phyloP scores from a whole-genome alignment of 1,140 invertebrate genomes.

The Frieseomelitta varia region DNA sequence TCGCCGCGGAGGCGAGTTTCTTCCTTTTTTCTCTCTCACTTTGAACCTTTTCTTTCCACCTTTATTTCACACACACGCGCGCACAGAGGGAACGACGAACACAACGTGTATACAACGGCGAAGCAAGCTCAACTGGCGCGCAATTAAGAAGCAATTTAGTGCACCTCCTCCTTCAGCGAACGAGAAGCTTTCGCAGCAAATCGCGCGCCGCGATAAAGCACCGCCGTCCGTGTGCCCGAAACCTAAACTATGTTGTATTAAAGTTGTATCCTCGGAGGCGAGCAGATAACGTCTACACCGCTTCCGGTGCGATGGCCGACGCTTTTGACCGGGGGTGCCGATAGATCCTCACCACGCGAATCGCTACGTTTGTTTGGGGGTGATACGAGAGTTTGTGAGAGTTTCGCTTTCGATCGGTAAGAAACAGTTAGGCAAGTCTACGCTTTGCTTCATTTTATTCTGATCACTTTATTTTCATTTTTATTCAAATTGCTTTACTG shows the following conservation, averaged over 20 bases:
- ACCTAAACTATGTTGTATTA: conserved; percentile 8
- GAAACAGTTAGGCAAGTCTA: no score
- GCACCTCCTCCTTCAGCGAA: conserved; percentile 20
- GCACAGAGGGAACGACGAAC: no score
- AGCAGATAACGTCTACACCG: not conserved
- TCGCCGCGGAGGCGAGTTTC: no score
- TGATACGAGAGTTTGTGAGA: no score
- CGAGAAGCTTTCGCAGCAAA: conserved; percentile 32
- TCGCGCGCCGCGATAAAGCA: conserved; percentile 13
- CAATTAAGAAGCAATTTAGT: conserved; percentile 49
- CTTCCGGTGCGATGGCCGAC: not conserved
- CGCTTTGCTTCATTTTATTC: no score
- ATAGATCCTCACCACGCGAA: not conserved
- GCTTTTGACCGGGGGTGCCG: not conserved
- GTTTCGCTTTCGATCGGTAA: no score
- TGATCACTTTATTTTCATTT: no score
- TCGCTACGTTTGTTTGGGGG: no score
- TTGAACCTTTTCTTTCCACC: no score
- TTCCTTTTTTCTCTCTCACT: not conserved
- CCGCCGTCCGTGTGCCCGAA: not conserved
- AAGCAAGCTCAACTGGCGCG: conserved; percentile 13
- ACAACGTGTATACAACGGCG: not conserved
- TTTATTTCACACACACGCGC: not conserved
- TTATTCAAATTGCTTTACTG: no score
- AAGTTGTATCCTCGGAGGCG: conserved; percentile 22